These are phyloP conservation scores for Cosmia pyralina DNA, from an alignment of 2,888 invertebrate species.

Conservation along the genomic window DNA sequence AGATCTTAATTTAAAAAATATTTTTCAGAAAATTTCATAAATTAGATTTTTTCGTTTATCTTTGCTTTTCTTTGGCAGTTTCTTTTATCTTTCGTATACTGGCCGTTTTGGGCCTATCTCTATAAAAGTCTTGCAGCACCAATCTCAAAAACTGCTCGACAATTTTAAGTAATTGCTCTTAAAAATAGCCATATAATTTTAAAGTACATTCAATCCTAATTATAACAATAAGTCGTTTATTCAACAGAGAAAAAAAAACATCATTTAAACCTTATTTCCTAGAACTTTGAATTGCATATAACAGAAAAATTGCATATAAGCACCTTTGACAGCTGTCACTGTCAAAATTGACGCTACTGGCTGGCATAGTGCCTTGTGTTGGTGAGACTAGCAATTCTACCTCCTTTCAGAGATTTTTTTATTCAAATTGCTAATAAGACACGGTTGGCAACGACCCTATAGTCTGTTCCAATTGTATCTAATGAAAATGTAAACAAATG, in stretches of 20 bases:
- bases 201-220: conserved; percentile 56
- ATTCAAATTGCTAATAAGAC: background rate
- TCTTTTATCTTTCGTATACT: conserved; percentile 69
- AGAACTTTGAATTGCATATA: conserved; percentile 59
- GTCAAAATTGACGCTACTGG: conserved; percentile 40
- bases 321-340: conserved; percentile 59
- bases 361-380: conserved; percentile 2
- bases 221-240: conserved; percentile 60
- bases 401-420: background rate
- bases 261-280: conserved; percentile 57
- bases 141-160: conserved; percentile 52
- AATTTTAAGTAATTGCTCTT: conserved; percentile 49
- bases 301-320: conserved; percentile 58
- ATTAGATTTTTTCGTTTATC: conserved; percentile 61
- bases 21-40: conserved; percentile 47
- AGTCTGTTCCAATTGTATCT: background rate
- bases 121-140: conserved; percentile 50
- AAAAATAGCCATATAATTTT: conserved; percentile 57
- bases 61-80: conserved; percentile 80
- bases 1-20: conserved; percentile 27
- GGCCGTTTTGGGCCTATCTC: conserved; percentile 60
- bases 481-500: background rate
- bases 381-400: conserved; percentile 2
- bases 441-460: background rate
- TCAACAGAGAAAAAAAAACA: conserved; percentile 59